Conservation (phyloP, 1,140 invertebrate genomes). For the Dermatophagoides farinae region DNA sequence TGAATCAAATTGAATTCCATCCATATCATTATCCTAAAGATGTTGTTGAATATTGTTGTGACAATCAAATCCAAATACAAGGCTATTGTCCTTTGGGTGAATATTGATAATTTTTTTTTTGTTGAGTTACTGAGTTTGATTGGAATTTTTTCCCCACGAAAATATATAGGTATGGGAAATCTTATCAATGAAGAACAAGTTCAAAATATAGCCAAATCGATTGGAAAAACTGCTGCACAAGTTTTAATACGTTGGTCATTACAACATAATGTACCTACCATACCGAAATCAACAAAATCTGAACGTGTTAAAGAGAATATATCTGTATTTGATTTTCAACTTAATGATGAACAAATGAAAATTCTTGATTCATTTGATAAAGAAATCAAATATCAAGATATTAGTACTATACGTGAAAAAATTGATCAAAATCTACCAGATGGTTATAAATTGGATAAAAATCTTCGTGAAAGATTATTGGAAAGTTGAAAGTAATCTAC, state of each 20-base stretch:
- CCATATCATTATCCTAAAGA: constrained; percentile 26
- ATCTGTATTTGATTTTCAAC: constrained; percentile 42
- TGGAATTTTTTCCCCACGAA: too few relatives aligned
- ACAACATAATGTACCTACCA: constrained; percentile 25
- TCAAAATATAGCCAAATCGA: constrained; percentile 40
- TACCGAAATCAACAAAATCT: constrained; percentile 27
- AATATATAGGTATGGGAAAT: constrained; percentile 25
- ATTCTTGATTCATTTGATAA: constrained; percentile 24
- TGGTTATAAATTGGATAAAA: constrained; percentile 24
- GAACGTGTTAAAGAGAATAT: constrained; percentile 47
- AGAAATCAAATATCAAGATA: constrained; percentile 19
- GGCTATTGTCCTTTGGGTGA: constrained; percentile 29
- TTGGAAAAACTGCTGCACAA: constrained; percentile 45
- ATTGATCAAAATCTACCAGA: constrained; percentile 25
- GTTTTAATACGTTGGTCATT: constrained; percentile 32
- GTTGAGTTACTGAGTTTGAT: too few relatives aligned
- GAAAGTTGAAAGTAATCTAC: background rate
- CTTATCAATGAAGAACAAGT: constrained; percentile 36
- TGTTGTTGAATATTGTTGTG: constrained; percentile 24
- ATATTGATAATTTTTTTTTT: too few relatives aligned
- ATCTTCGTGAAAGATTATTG: background rate
- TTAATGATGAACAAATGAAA: constrained; percentile 42
- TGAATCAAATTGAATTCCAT: constrained; percentile 31
- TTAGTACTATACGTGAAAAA: constrained; percentile 22
- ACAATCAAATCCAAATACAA: constrained; percentile 25